Evolutionary conservation across 2,797 vertebrate genomes (phyloP), one percentile per base, ranked within the genome.

Genomic region (Carapus acus): DNA sequence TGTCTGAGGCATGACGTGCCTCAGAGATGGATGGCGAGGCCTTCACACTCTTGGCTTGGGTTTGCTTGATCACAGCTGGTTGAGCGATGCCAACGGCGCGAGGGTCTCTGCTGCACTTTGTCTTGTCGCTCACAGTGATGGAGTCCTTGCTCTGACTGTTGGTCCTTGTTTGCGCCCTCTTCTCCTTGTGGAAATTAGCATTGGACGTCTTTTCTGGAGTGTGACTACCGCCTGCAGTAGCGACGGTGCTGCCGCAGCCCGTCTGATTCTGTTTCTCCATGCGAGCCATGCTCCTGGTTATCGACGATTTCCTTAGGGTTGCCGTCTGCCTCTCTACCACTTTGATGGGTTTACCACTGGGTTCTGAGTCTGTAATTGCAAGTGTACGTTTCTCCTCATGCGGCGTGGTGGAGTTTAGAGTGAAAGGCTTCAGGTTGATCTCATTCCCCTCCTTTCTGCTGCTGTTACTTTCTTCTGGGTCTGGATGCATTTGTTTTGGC

Each of bases 381-480:
- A 49, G 33, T 51, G 27, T 38, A 8, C 21, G 71, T 37, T 61
- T 75, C 49, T 62, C 71, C 12, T 53, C 53, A n/a, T 22, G 17
- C 0, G 64, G 22, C 49, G 62, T 59, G 37, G 78, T 41, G 15
- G 82, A 71, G 39, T 70, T 69, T 7, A 80, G 62, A 27, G 80
- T 69, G 36, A 85, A 81, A 33, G 81, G 80, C 54, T 80, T 82
- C 20, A 80, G 34, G 68, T 82, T 83, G 2, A 78, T 59, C 33
- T 69, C 69, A 18, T 49, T 44, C 2, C 40, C 27, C 13, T 52
- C 7, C 34, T 55, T 54, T 17, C 22, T 47, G 24, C 51, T 57
- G 19, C 33, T 23, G 43, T 47, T 56, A 16, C 62, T 69, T 44
- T 67, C 57, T 11, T 62, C 63, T 17, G 65, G 51, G 1, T 45